phyloP scores from a whole-genome alignment of 2,797 vertebrate genomes.

The Heliangelus exortis region DNA sequence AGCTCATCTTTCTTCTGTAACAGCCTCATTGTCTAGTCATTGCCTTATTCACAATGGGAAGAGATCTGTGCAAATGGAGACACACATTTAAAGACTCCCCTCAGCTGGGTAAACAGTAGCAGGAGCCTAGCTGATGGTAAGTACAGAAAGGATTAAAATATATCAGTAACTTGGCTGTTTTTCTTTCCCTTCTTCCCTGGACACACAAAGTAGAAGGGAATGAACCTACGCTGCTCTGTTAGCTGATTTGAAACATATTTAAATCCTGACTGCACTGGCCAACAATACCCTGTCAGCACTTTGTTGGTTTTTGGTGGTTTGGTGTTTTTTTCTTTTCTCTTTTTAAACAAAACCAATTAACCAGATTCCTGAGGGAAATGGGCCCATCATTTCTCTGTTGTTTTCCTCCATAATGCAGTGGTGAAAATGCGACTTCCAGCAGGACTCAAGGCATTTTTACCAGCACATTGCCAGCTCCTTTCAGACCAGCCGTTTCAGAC shows the following conservation, averaged over 20 bases:
- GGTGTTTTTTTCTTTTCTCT: neutral
- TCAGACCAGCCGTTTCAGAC: fast-evolving
- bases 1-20: slow-evolving; percentile 75
- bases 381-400: neutral
- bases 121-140: slow-evolving; percentile 8
- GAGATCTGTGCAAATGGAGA: slow-evolving; percentile 64
- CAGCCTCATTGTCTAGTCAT: slow-evolving; percentile 77
- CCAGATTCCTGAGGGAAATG: neutral
- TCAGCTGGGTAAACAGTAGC: slow-evolving; percentile 70
- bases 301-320: neutral
- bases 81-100: slow-evolving; percentile 56
- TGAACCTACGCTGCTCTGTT: neutral
- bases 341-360: slow-evolving; percentile 44
- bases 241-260: slow-evolving; percentile 27
- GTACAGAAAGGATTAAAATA: slow-evolving; percentile 39
- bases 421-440: slow-evolving; percentile 16
- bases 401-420: neutral
- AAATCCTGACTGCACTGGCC: neutral
- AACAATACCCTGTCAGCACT: slow-evolving; percentile 56
- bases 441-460: neutral
- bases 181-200: neutral
- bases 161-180: neutral
- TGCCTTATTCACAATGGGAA: slow-evolving; percentile 67
- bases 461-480: neutral
- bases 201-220: neutral